A percentile compares a stretch with the other conserved stretches of the same genome.
Evolutionary conservation across 2,888 invertebrate genomes (phyloP).

Genomic region (Idaea biselata): DNA sequence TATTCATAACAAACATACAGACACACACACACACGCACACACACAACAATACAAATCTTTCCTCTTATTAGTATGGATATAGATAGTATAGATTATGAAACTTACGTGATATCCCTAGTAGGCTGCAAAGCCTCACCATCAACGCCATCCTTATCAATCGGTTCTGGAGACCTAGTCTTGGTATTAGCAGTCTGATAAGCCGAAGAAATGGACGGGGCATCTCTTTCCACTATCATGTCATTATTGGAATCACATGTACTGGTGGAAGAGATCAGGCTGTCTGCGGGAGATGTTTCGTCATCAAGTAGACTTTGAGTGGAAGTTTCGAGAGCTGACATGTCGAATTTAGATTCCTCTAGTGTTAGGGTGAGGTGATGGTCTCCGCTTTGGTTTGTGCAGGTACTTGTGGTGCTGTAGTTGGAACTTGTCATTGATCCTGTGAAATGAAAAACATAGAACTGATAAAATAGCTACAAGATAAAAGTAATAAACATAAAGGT

Average conservation of each 20-base stretch:
- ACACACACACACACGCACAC: no score
- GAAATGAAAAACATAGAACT: conserved; percentile 8
- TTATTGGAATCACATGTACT: conserved; percentile 84
- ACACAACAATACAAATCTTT: no score
- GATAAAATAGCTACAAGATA: neutral
- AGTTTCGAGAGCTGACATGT: conserved; percentile 85
- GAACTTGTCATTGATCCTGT: conserved; percentile 77
- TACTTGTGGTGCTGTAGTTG: conserved; percentile 76
- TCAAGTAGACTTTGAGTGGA: conserved; percentile 86
- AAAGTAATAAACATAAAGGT: neutral
- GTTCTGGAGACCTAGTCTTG: conserved; percentile 75
- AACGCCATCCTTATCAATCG: conserved; percentile 53
- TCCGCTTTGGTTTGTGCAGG: conserved; percentile 71
- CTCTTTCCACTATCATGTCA: conserved; percentile 70
- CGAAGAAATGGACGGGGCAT: conserved; percentile 66
- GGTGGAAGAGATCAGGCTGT: conserved; percentile 85
- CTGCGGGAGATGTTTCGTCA: conserved; percentile 91
- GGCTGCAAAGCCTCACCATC: conserved; percentile 60
- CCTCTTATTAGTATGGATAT: neutral
- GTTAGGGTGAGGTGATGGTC: conserved; percentile 81
- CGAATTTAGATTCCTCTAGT: conserved; percentile 88
- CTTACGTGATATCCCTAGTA: conserved; percentile 60
- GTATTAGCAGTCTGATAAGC: conserved; percentile 78
- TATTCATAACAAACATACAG: no score
- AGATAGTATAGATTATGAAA: conserved; percentile 13